Evolutionary conservation across 2,797 vertebrate genomes (phyloP).

Genomic region (Acropternis orthonyx): DNA sequence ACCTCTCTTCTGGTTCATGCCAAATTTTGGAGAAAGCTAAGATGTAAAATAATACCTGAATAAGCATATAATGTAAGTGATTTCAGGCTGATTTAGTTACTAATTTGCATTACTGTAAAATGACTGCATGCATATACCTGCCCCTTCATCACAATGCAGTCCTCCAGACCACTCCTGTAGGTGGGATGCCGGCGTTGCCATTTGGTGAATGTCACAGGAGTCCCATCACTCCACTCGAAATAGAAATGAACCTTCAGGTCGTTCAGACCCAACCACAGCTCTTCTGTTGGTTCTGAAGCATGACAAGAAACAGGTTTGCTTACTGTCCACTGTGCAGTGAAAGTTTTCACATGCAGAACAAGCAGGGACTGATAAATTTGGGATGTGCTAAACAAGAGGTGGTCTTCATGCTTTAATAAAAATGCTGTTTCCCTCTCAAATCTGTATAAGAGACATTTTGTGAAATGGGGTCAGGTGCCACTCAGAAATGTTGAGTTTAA

Average conservation of each 20-base stretch:
- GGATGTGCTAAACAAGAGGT: background rate
- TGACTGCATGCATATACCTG: slow-evolving; percentile 72
- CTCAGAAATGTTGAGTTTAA: background rate
- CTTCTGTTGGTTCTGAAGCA: slow-evolving; percentile 78
- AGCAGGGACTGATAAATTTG: background rate
- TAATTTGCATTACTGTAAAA: background rate
- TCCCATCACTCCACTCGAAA: slow-evolving; percentile 90
- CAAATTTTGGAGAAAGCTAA: background rate
- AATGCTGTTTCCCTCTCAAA: background rate
- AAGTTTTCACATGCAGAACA: background rate
- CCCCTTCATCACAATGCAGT: slow-evolving; percentile 86
- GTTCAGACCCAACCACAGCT: slow-evolving; percentile 90
- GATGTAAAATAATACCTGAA: background rate
- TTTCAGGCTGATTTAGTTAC: background rate
- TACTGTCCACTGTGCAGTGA: background rate
- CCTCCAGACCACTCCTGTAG: slow-evolving; percentile 79
- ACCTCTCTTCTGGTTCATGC: background rate
- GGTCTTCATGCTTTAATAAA: background rate
- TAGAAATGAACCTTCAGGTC: slow-evolving; percentile 83
- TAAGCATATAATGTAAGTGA: background rate
- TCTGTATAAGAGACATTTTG: background rate
- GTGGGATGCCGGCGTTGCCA: slow-evolving; percentile 86
- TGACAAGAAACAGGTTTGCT: background rate
- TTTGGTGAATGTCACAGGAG: slow-evolving; percentile 83
- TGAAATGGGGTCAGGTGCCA: background rate